Conservation (phyloP, 2,888 invertebrate species). For the Apotomis turbidana region DNA sequence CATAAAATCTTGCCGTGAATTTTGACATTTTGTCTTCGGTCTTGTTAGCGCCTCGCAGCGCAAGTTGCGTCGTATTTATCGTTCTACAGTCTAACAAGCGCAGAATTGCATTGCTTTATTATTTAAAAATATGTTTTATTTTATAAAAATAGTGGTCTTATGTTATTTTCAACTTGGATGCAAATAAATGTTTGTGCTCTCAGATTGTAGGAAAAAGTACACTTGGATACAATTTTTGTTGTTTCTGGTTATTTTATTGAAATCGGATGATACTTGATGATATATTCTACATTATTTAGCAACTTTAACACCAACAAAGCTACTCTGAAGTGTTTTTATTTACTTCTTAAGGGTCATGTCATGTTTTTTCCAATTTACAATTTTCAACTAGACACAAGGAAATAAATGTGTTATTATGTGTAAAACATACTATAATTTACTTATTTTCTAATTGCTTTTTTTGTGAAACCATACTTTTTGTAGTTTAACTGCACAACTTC, state of each 20-base stretch:
- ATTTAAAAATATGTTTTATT: conserved; percentile 63
- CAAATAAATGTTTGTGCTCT: conserved; percentile 25
- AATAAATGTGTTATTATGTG: not conserved
- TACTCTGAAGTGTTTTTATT: conserved; percentile 5
- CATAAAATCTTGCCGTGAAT: conserved; percentile 73
- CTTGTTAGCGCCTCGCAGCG: conserved; percentile 41
- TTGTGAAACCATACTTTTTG: not conserved
- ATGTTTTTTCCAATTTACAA: conserved; percentile 25
- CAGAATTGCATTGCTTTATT: conserved; percentile 38
- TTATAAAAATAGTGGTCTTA: conserved; percentile 5
- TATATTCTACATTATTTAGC: not conserved
- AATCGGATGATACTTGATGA: not conserved
- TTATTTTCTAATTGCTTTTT: not conserved
- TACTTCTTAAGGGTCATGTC: conserved; percentile 5
- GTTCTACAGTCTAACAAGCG: conserved; percentile 5
- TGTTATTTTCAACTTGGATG: conserved; percentile 5
- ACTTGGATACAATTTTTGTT: conserved; percentile 1
- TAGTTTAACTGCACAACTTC: conserved; percentile 3
- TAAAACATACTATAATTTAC: conserved; percentile 1
- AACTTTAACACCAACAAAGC: not conserved
- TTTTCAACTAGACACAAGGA: not conserved
- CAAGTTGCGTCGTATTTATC: conserved; percentile 42
- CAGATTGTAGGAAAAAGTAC: conserved; percentile 16
- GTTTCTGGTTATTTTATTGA: conserved; percentile 4
- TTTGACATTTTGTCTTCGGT: conserved; percentile 46